Percentiles rank a stretch among this genome's conserved stretches.
phyloP scores from a whole-genome alignment of 2,797 vertebrate species.

The Lemur catta region DNA sequence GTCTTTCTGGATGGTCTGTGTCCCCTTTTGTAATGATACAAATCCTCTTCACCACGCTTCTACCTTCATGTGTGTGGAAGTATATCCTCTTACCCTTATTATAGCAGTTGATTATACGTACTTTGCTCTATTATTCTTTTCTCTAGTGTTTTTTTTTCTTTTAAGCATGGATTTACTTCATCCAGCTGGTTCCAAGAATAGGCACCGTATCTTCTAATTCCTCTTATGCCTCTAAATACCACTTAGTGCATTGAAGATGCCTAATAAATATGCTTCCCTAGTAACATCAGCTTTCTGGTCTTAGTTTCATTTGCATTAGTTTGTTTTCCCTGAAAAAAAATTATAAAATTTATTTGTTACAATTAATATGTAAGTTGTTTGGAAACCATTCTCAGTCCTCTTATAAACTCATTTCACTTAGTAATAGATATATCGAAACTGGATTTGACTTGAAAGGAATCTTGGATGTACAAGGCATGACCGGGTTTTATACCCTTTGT shows the following conservation, averaged over 20 bases:
- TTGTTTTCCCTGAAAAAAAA: constrained; percentile 39
- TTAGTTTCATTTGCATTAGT: constrained; percentile 41
- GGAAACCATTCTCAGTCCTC: neutral
- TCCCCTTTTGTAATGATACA: neutral
- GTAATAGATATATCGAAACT: neutral
- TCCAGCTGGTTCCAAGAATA: constrained; percentile 52
- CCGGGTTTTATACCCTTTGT: neutral
- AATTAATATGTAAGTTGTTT: constrained; percentile 54
- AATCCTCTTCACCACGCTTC: neutral
- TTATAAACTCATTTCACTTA: neutral
- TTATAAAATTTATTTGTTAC: constrained; percentile 39
- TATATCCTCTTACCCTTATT: neutral
- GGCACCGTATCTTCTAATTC: constrained; percentile 42
- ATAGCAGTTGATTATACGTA: neutral
- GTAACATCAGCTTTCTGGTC: neutral
- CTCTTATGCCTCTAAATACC: constrained; percentile 45
- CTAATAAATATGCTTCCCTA: constrained; percentile 40
- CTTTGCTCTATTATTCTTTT: constrained; percentile 39
- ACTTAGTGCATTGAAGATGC: constrained; percentile 25
- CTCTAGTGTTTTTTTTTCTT: neutral
- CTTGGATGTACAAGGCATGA: neutral
- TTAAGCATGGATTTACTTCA: constrained; percentile 63
- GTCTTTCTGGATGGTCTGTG: neutral
- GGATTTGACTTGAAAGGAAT: constrained; percentile 21
- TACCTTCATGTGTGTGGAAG: neutral